Evolutionary conservation across 2,888 invertebrate genomes (phyloP), one percentile per base, ranked within the genome.

Genomic region (Hofmannophila pseudospretella): DNA sequence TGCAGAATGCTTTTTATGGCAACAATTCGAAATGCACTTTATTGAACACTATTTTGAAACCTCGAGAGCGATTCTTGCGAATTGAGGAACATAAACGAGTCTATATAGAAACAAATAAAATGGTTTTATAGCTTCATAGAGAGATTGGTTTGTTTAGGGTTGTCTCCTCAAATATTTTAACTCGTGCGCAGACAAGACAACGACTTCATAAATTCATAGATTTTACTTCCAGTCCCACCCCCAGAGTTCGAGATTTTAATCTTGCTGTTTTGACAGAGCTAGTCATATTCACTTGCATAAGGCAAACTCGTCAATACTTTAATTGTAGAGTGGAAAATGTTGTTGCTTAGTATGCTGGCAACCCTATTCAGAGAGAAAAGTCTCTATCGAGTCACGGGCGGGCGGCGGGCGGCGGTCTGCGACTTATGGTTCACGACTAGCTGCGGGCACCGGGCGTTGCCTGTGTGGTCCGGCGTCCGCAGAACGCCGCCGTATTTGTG

Each of bases 381-480:
- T 67, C 69, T 77, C 71, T 74, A 78, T 75, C 66, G 62, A 62
- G 56, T 63, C 49, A 52, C 57, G 60, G 64, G 54, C 56, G 19
- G 19, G 4, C 20, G 57, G 64, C 49, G 53, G 54, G 58, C 59
- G 56, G 60, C 63, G 54, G 56, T 56, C 37, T 29, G 54, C 52
- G 64, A 72, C 68, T 79, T 74, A 73, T 65, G 58, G 78, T 65
- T 67, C 80, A 81, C 79, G 82, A 81, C 69, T 74, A 66, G 74
- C 80, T 79, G 44, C 50, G 40, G 79, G 80, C 80, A 47, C 54
- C 58, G 55, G 65, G 54, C 51, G 52, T 62, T 49, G 63, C 60
- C 56, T 70, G 82, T 80, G 81, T 79, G 82, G 80, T 77, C 81
- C 47, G n/a, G n/a, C n/a, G n/a, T n/a, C n/a, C n/a, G n/a, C n/a